Base-by-base conservation (phyloP, 1,140 invertebrate genomes). In the Calliopsis andreniformis region DNA sequence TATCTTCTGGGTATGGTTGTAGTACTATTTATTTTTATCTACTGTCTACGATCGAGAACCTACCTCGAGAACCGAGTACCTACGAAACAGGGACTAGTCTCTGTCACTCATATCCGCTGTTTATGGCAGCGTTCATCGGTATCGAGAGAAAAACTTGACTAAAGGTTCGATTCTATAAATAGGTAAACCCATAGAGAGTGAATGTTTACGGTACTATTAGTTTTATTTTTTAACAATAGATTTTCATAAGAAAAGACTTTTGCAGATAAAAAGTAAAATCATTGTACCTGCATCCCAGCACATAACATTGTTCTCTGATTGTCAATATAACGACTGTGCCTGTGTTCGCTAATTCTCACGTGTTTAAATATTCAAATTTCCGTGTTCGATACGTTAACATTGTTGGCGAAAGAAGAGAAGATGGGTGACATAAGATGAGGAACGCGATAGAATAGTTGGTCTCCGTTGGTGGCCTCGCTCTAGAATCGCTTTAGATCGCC, bases 401-500 rank as follows among this genome's bases (percentile, higher is more conserved):
- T 45, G 49, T 16, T 51, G 35, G 63, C 47, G 45, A 51, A 64
- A 69, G 51, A 55, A 47, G 69, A 69, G 55, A 23, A 43, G 14
- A 23, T 14, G 53, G 20, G 28, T 58, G 75, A 77, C 39, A 56
- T 45, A 63, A 77, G 64, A 59, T 16, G 63, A 81, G 49, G 62
- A 53, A 45, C 43, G 25, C 51, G 45, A 32, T 39, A 30, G 63
- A 53, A 77, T 79, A 79, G 53, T 70, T 73, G 49, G 32, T 61
- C 47, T 72, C 59, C 43, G 62, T 71, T 47, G 62, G 25, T 64
- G 66, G 55, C 68, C 71, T 71, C 53, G 69, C 69, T 77, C 67
- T 83, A 80, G 78, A 80, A 72, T 68, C 58, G 53, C 47, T 76
- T 51, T 78, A 73, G 69, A 76, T 84, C 64, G 32, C 59, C 51